These are phyloP conservation scores for Novumbra hubbsi DNA, from an alignment of 2,797 vertebrate species.

Conservation along the genomic window DNA sequence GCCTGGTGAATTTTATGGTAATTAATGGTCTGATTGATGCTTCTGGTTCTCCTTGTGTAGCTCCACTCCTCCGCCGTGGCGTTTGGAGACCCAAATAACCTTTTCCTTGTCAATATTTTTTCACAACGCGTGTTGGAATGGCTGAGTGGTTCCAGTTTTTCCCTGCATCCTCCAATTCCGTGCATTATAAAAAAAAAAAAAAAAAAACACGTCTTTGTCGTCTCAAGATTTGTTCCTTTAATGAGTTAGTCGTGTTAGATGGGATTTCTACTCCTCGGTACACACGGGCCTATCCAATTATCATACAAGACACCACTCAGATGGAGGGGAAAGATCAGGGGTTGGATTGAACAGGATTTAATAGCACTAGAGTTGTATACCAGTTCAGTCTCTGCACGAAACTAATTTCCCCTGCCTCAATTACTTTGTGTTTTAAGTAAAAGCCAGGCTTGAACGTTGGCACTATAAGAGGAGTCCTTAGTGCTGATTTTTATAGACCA, in stretches of 20 bases:
- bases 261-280: not conserved
- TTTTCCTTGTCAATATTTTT: conserved; percentile 35
- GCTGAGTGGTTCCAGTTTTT: conserved; percentile 9
- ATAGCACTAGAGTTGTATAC: not conserved
- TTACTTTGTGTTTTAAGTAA: not conserved
- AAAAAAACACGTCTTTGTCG: not conserved
- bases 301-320: not conserved
- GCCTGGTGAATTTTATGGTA: conserved; percentile 44
- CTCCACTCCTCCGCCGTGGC: conserved; percentile 8
- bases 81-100: conserved; percentile 23
- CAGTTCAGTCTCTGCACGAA: not conserved
- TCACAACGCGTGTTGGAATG: conserved; percentile 26
- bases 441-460: not conserved
- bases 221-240: conserved; percentile 22
- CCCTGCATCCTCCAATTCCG: not conserved
- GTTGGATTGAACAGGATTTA: conserved; percentile 2
- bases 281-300: not conserved
- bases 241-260: not conserved
- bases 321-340: not conserved
- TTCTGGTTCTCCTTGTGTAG: conserved; percentile 7
- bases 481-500: not conserved
- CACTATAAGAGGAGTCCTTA: not conserved
- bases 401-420: not conserved
- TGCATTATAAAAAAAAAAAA: not conserved
- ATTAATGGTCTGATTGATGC: conserved; percentile 52